Base-by-base conservation (phyloP, 37 sponge, comb jelly and placozoan species). In the Dysidea cf. avara region DNA sequence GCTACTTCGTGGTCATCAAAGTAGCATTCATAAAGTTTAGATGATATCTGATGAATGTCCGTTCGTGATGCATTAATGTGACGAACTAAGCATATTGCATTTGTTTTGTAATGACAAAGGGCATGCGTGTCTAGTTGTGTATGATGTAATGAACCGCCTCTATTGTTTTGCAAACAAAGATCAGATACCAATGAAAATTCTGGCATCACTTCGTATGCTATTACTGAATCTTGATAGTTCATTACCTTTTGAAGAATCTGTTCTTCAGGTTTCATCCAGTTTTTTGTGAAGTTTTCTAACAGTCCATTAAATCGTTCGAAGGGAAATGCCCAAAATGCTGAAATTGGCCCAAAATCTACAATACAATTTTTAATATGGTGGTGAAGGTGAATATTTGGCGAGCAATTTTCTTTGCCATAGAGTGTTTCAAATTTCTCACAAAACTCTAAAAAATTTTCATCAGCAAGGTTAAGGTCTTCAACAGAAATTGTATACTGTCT, bases 281-380 rank as follows among this genome's bases (percentile, higher is more conserved):
- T 64, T 24, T 24, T 31, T 34, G 25, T 24, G 36, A 64, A 64
- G 31, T 33, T 37, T 64, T n/a, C 80, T 28, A 85, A 61, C 16
- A 72, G 39, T 13, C 86, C 86, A 79, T 85, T 85, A 53, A 73
- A 53, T 26, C 74, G 53, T 29, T 85, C 86, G 66, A 78, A 85
- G 16, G 73, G 11, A 51, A 72, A 85, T 14, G 25, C 65, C 86
- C 86, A 85, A 30, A 85, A 78, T n/a, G 56, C 43, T 73, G 64
- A 54, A 50, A 65, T 16, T 18, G 73, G 79, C 18, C 86, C 79
- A 72, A 40, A 85, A 29, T 83, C 77, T 32, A 33, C n/a, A 2
- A 83, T 28, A 52, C 86, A 85, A n/a, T 78, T 73, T 7, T 2
- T 20, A 2, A 85, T 16, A 37, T 85, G 86, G 7, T 32, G 39